Base-by-base conservation (phyloP, 2,113 vertebrate genomes). In the Antigone vipio region DNA sequence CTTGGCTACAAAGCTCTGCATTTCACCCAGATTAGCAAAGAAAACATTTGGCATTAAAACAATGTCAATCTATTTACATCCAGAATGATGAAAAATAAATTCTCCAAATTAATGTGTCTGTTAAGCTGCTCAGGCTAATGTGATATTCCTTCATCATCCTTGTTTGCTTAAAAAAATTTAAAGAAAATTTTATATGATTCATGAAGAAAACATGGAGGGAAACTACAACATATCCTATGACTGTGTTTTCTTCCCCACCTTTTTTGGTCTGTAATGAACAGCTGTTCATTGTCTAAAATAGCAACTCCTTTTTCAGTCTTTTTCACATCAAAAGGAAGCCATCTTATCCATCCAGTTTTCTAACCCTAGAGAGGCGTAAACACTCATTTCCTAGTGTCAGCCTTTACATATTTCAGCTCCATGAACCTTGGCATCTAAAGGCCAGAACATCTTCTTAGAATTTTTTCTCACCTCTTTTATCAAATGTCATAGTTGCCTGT, bases 231-330 rank as follows among this genome's bases (percentile, higher is more conserved):
- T 85, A 97, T 91, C 94, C 92, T 93, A 91, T 17, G n/a, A 95
- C 74, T 23, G 66, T 94, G 75, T 92, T 97, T 93, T 98, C 92
- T 97, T 95, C 93, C 42, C 71, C 38, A 21, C 55, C 55, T 86
- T 94, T 97, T 96, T 68, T 59, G 82, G 78, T 94, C 85, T 89
- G 91, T 91, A 91, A 88, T 35, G 82, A 98, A 95, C 97, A 98
- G 96, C 96, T 98, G 97, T 64, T 97, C 88, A 34, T 56, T 94
- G 96, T 97, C 97, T 97, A 97, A 98, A 98, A 98, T 96, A 98
- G 96, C 78, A 96, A 92, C 88, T 97, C 95, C 94, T 94, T 97
- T 98, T 97, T 85, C 96, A 97, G 94, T 21, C 83, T 94, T 97
- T 94, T 97, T 93, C 94, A 83, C 67, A 11, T 98, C 97, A 98